phyloP scores from a whole-genome alignment of 2,113 vertebrate genomes.

The Pachycephala philippinensis region DNA sequence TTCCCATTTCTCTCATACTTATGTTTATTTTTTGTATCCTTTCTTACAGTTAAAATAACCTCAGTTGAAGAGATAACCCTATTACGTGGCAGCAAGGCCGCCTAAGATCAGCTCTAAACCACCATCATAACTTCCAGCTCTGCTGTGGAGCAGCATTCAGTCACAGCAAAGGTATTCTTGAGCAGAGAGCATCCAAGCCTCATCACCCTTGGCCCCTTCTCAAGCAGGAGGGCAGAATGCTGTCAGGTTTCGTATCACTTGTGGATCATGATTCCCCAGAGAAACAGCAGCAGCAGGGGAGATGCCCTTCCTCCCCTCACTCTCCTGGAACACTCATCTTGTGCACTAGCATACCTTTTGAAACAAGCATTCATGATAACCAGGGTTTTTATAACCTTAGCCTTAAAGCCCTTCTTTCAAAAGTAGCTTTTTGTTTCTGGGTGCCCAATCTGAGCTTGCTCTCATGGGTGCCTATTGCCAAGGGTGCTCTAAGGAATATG shows the following conservation, averaged over 20 bases:
- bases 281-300: not conserved
- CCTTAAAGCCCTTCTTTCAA: not conserved
- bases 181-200: not conserved
- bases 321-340: not conserved
- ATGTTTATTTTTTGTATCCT: not conserved
- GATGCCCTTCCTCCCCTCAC: not conserved
- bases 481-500: not conserved
- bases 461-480: not conserved
- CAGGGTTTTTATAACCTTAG: not conserved
- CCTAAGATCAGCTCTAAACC: not conserved
- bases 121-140: not conserved
- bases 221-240: not conserved
- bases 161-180: not conserved
- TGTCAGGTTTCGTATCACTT: accelerated
- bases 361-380: not conserved
- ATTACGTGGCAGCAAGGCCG: not conserved
- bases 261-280: not conserved
- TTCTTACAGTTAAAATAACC: not conserved
- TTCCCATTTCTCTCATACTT: not conserved
- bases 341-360: not conserved
- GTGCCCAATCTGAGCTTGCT: not conserved
- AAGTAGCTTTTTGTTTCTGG: not conserved
- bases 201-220: not conserved
- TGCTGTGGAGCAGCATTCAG: not conserved
- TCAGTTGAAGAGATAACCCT: not conserved